Evolutionary conservation across 2,888 invertebrate species (phyloP), one percentile per base, ranked within the genome.

Genomic region (Dicyrtomina minuta): DNA sequence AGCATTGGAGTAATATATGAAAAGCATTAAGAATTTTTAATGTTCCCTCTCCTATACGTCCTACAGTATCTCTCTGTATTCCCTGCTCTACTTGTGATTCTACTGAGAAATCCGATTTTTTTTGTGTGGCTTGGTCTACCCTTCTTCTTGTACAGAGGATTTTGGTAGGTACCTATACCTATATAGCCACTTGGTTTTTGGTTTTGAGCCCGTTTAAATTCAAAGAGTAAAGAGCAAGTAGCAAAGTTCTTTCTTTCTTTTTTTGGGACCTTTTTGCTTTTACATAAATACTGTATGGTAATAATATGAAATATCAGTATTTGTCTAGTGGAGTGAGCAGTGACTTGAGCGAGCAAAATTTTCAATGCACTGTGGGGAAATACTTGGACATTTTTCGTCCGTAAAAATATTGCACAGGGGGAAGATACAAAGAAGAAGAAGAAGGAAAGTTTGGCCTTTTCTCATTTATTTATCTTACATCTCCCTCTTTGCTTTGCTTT

Each of bases 311-410:
- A 59, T 61, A 22, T 49, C 49, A 22, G 49, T 49, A 49, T 49
- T 20, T 49, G 61, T 61, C 26, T 17, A 22, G 20, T 20, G 27
- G 15, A 24, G 43, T 53, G 64, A 65, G 49, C 55, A 55, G 55
- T 65, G 64, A 65, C 64, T 65, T 51, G 22, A n/a, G 22, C 53
- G 41, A 65, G 53, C 64, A 64, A 64, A 64, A 64, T 64, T 61
- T 46, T n/a, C 62, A 4, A 24, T 53, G 22, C n/a, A n/a, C n/a
- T 41, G 17, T 13, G 26, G 20, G 44, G 20, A 61, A 12, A 61
- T 12, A 27, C 26, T 51, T 62, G 2, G 62, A 39, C 62, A 49
- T 51, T 62, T 27, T 62, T 33, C 51, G 24, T 26, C 27, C 61
- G 8, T 15, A 27, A 62, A 20, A 62, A 46, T 26, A 51, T 49